A percentile compares a stretch with the other conserved stretches of the same genome.
These are phyloP conservation scores for Drosophila mulleri DNA, from an alignment of 2,888 invertebrate species.

Conservation along the genomic window DNA sequence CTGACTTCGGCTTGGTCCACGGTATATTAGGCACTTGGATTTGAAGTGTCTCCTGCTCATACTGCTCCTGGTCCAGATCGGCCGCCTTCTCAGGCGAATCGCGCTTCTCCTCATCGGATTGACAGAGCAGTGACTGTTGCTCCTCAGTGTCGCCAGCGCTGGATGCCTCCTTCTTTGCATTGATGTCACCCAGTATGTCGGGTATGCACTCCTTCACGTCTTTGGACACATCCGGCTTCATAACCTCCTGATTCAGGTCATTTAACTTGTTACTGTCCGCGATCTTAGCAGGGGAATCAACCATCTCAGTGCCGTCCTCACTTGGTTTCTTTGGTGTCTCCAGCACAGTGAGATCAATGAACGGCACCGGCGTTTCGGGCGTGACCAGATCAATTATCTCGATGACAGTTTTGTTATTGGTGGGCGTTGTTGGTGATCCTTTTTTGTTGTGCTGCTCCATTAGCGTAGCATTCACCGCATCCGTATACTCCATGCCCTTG, in stretches of 20 bases:
- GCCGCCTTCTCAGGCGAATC: conserved; percentile 81
- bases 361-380: conserved; percentile 80
- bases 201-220: conserved; percentile 83
- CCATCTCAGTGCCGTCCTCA: conserved; percentile 67
- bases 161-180: conserved; percentile 42
- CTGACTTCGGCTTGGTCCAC: conserved; percentile 86
- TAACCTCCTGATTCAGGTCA: conserved; percentile 74
- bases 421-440: conserved; percentile 75
- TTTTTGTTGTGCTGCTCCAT: conserved; percentile 80
- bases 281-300: conserved; percentile 36
- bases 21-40: conserved; percentile 87
- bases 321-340: conserved; percentile 76
- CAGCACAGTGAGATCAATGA: conserved; percentile 80
- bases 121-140: conserved; percentile 66
- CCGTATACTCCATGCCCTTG: conserved; percentile 84
- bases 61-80: conserved; percentile 63
- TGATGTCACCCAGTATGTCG: conserved; percentile 83
- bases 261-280: conserved; percentile 81
- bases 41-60: conserved; percentile 84
- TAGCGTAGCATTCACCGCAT: conserved; percentile 82
- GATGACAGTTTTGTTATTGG: conserved; percentile 78
- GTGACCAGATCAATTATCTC: conserved; percentile 84
- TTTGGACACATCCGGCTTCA: conserved; percentile 83
- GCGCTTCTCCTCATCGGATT: conserved; percentile 82
- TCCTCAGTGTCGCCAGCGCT: conserved; percentile 56